Evolutionary conservation across 2,797 vertebrate genomes (phyloP), one percentile per base, ranked within the genome.

Genomic region (Pseudomugil tenellus): DNA sequence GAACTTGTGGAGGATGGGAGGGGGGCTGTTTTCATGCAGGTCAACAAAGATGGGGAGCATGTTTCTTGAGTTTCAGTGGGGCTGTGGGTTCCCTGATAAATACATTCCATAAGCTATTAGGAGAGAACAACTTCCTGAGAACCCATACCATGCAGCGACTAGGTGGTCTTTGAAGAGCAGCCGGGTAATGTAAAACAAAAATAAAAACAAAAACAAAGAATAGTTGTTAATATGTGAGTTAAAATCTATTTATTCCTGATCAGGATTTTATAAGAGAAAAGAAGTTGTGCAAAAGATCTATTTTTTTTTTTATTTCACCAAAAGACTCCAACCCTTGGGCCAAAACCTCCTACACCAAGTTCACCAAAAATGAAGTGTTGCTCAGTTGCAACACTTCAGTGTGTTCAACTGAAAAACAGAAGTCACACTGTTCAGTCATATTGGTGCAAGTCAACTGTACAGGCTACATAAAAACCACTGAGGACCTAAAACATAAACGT

Each of bases 11-110:
- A 4, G 37, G 79, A 5, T 5, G 37, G 14, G 11, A 13, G 79
- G 74, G 62, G 56, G 63, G 68, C 61, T 53, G 72, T 84, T 90
- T 90, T 49, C 81, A 58, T 89, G 89, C 90, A 91, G 88, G 89
- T 86, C 72, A 68, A 77, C 72, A 76, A 86, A 88, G 83, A 84
- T 83, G 67, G 82, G 79, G 84, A 87, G 54, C 35, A 72, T 86
- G 71, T 72, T 81, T 79, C 71, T 31, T 68, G 58, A 59, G 79
- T 81, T 83, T 82, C 67, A 64, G n/a, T n/a, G n/a, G 58, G 56
- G 61, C 69, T 86, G 79, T 70, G 79, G 84, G 84, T 61, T 72
- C 52, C 69, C 72, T 77, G 79, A 89, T 84, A 85, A 80, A 84
- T 79, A 59, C 82, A 89, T 89, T 89, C 87, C 76, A 76, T 1